Base-by-base conservation (phyloP, 2,888 invertebrate species). In the Dysmachus trigonus region DNA sequence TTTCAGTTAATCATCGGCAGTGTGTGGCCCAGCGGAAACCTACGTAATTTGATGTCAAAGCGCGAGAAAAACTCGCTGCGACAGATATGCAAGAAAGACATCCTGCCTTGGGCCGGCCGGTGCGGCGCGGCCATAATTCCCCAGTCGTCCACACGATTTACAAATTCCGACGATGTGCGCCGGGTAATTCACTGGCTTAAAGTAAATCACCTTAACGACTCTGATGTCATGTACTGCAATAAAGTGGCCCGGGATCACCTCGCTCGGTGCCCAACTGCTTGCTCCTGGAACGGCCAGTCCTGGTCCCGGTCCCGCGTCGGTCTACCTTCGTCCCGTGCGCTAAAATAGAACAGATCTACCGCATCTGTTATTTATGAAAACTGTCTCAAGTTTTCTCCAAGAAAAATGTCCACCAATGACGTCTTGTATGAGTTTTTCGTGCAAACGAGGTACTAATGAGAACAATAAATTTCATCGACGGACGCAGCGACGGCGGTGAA, bases 401-500 rank as follows among this genome's bases (percentile, higher is more conserved):
- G 73, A 41, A 73, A 84, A 73, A 73, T 73, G 84, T 85, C 74
- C 51, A 33, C 73, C 47, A 85, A 74, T 85, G 85, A 85, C 85
- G 71, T 85, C 51, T 85, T 74, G 74, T 85, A 85, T 85, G 85
- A 74, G 74, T 85, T 85, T 85, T 85, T 85, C 85, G 85, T 85
- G 85, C 85, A 74, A 74, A 85, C 85, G 74, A 84, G 84, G 51
- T 85, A 53, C 85, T 85, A 85, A 85, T 85, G 85, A 85, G 85
- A 33, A 85, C 51, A 74, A 85, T 85, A 85, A 85, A 85, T 85
- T 85, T 71, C 73, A 41, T 38, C 41, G 41, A 41, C 62, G 72
- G 41, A 84, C 72, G 41, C 72, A 38, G 53, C 30, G 41, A 72
- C 22, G 38, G 71, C 72, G 72, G 83, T 72, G 83, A 84, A 71